Evolutionary conservation across 2,888 invertebrate genomes (phyloP).

Genomic region (Parnassius glacialis): DNA sequence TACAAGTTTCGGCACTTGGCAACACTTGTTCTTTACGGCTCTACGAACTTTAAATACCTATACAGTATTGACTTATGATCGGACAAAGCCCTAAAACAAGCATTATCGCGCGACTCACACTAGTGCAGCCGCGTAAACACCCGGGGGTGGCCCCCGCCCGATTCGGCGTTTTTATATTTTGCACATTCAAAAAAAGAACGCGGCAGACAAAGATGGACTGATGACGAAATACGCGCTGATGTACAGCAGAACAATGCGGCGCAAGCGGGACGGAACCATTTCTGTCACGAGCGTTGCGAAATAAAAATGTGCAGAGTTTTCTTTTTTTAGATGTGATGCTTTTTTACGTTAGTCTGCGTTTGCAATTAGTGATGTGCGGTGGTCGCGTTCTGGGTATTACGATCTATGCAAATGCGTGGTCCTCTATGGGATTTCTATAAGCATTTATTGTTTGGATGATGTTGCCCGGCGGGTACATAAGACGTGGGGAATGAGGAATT

Average conservation of each 20-base stretch:
- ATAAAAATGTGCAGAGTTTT: constrained; percentile 79
- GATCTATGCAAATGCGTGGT: constrained; percentile 64
- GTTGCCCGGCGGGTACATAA: constrained; percentile 39
- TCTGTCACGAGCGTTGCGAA: constrained; percentile 72
- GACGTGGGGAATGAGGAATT: constrained; percentile 46
- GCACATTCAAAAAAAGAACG: constrained; percentile 77
- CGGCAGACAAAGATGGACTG: constrained; percentile 79
- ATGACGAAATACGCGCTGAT: constrained; percentile 62
- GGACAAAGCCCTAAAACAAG: constrained; percentile 76
- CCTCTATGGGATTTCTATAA: constrained; percentile 45
- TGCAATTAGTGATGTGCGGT: constrained; percentile 78
- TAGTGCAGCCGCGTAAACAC: constrained; percentile 54
- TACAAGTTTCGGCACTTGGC: background rate
- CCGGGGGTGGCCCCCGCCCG: constrained; percentile 60
- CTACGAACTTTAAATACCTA: constrained; percentile 35
- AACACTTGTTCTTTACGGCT: background rate
- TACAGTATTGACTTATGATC: constrained; percentile 77
- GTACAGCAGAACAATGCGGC: constrained; percentile 61
- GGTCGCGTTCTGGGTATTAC: constrained; percentile 66
- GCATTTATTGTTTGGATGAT: constrained; percentile 48
- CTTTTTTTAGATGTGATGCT: constrained; percentile 78
- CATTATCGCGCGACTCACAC: constrained; percentile 71
- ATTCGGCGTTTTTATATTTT: constrained; percentile 80
- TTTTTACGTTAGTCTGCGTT: constrained; percentile 80
- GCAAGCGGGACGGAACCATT: constrained; percentile 69